Evolutionary conservation across 2,113 vertebrate species (phyloP).

Genomic region (Crotalus helleri): DNA sequence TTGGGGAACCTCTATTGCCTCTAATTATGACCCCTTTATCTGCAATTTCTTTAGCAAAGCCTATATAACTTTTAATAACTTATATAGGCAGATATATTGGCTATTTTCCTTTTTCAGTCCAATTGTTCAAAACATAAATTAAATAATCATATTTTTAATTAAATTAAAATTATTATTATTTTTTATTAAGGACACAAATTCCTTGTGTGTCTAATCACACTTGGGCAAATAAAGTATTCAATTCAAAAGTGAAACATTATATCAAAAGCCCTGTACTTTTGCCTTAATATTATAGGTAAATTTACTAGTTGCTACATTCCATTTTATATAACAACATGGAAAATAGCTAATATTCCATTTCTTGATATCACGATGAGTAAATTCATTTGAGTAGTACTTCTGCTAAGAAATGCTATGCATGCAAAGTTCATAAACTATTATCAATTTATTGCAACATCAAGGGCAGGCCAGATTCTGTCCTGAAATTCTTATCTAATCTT

Average conservation of each 20-base stretch:
- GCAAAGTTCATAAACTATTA: conserved; percentile 13
- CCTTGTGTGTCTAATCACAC: background rate
- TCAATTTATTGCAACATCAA: conserved; percentile 10
- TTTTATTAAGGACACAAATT: background rate
- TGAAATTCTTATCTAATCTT: background rate
- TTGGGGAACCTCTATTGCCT: background rate
- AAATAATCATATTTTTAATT: background rate
- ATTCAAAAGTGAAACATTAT: background rate
- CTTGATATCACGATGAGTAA: background rate
- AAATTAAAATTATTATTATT: background rate
- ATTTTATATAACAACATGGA: background rate
- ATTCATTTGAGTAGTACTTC: background rate
- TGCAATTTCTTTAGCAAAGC: background rate
- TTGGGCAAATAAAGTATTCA: background rate
- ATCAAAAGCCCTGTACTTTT: background rate
- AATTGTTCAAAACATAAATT: background rate
- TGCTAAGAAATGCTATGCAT: background rate
- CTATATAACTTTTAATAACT: background rate
- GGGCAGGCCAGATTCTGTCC: background rate
- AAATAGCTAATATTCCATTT: background rate
- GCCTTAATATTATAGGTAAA: background rate
- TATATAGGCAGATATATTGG: too few relatives aligned
- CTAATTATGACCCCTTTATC: background rate
- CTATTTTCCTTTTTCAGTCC: background rate
- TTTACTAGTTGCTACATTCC: background rate